A percentile compares a stretch with the other conserved stretches of the same genome.
Evolutionary conservation across 2,888 invertebrate species (phyloP).

Genomic region (Philereme transversata): DNA sequence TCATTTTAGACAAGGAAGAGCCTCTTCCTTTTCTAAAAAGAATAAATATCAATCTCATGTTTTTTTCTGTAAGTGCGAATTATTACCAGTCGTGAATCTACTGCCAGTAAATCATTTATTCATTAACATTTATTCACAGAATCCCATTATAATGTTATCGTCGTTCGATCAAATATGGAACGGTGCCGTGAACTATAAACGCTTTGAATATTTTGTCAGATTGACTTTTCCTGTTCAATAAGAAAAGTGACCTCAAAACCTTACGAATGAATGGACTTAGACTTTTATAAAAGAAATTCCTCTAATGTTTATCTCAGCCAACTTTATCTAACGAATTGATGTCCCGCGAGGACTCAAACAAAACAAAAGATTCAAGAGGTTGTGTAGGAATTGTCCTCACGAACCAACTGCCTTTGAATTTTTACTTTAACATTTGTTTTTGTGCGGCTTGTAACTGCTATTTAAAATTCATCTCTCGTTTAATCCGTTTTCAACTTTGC

Average conservation of each 20-base stretch:
- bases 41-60: too few relatives aligned
- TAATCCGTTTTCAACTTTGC: slow-evolving; percentile 41
- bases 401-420: slow-evolving; percentile 49
- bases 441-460: slow-evolving; percentile 40
- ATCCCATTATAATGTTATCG: background rate
- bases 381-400: slow-evolving; percentile 48
- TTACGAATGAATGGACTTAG: slow-evolving; percentile 34
- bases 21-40: too few relatives aligned
- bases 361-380: slow-evolving; percentile 55
- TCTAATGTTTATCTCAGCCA: slow-evolving; percentile 51
- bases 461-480: slow-evolving; percentile 42
- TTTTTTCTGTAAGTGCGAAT: too few relatives aligned
- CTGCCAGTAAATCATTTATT: background rate
- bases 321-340: slow-evolving; percentile 54
- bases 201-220: background rate
- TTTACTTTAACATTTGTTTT: slow-evolving; percentile 41
- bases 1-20: too few relatives aligned
- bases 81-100: too few relatives aligned
- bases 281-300: slow-evolving; percentile 38
- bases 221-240: slow-evolving; percentile 14
- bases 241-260: slow-evolving; percentile 20
- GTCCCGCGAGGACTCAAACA: slow-evolving; percentile 50
- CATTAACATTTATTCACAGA: background rate
- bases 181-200: background rate
- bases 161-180: slow-evolving; percentile 5